A percentile compares a stretch with the other conserved stretches of the same genome.
These are phyloP conservation scores for Dufourea novaeangliae DNA, from an alignment of 1,140 invertebrate genomes.

Conservation along the genomic window DNA sequence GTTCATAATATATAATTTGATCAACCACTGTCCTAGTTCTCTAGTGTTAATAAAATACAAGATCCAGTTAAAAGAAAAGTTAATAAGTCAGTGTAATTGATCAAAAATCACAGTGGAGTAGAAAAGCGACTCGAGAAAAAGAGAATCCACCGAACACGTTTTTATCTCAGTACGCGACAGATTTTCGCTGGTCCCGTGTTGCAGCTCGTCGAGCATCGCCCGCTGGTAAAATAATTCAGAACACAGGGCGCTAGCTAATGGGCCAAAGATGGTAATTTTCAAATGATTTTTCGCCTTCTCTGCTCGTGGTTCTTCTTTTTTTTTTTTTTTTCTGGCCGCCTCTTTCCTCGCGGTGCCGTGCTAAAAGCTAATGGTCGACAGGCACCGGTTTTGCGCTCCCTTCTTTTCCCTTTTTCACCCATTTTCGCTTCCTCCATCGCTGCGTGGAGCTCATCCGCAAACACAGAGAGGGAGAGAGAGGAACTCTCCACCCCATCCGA, in stretches of 20 bases:
- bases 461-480: no score
- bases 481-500: slow-evolving; percentile 58
- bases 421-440: slow-evolving; percentile 52
- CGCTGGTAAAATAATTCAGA: slow-evolving; percentile 70
- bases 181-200: slow-evolving; percentile 33
- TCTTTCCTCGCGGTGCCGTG: slow-evolving; percentile 43
- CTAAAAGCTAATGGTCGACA: slow-evolving; percentile 75
- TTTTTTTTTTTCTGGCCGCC: no score
- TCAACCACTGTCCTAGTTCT: no score
- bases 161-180: background rate
- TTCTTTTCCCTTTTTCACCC: slow-evolving; percentile 56
- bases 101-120: no score
- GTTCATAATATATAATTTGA: no score
- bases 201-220: background rate
- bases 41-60: no score
- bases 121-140: no score
- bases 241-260: slow-evolving; percentile 69
- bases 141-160: background rate
- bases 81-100: no score
- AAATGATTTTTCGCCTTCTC: slow-evolving; percentile 69
- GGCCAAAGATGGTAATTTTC: slow-evolving; percentile 72
- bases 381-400: slow-evolving; percentile 39
- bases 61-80: no score
- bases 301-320: background rate
- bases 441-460: slow-evolving; percentile 25